phyloP scores from a whole-genome alignment of 2,113 vertebrate genomes.

The Nesospiza acunhae region DNA sequence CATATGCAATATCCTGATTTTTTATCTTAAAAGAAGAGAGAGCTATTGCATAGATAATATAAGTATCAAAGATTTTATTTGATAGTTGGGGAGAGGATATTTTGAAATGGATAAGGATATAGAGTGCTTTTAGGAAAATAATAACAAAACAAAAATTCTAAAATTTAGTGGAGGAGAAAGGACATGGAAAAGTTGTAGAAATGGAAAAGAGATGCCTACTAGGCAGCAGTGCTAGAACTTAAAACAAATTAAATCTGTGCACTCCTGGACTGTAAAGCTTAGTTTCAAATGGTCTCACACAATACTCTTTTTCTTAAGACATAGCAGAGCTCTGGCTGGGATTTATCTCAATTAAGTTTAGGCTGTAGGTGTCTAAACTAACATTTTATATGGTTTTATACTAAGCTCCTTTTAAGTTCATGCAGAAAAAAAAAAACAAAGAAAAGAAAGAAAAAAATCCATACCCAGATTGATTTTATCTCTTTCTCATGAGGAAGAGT shows the following conservation, averaged over 20 bases:
- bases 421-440: neutral
- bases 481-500: neutral
- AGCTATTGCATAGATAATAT: neutral
- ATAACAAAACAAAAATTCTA: neutral
- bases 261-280: neutral
- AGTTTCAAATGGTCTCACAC: neutral
- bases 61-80: neutral
- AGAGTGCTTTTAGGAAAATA: neutral
- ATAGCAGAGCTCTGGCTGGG: neutral
- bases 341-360: neutral
- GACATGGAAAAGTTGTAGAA: neutral
- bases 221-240: neutral
- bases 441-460: neutral
- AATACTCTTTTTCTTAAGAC: neutral
- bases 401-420: neutral
- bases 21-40: neutral
- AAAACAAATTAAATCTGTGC: neutral
- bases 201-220: neutral
- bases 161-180: neutral
- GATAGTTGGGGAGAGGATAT: neutral
- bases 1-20: neutral
- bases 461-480: constrained; percentile 9
- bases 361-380: neutral
- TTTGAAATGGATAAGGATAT: neutral
- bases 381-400: neutral